phyloP scores from a whole-genome alignment of 2,113 vertebrate species.

The Malaclemys terrapin region DNA sequence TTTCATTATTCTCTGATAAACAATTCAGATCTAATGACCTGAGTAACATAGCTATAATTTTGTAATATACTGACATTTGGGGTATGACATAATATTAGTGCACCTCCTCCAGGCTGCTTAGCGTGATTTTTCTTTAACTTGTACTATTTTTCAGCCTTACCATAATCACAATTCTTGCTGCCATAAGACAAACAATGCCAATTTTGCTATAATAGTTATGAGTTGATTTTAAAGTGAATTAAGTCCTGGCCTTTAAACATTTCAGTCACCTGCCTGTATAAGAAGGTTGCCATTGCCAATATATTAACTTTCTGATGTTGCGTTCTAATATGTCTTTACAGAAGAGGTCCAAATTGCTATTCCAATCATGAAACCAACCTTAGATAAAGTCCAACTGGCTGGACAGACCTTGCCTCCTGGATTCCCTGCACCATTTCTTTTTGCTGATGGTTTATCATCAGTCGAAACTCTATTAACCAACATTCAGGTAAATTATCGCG shows the following conservation, averaged over 20 bases:
- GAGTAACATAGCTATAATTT: constrained; percentile 28
- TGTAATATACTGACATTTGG: constrained; percentile 17
- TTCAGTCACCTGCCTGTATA: accelerated
- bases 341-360: constrained; percentile 89
- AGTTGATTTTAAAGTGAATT: constrained; percentile 31
- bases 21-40: constrained; percentile 45
- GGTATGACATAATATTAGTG: not conserved
- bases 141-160: constrained; percentile 7
- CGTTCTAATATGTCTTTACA: constrained; percentile 76
- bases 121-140: not conserved
- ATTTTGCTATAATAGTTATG: not conserved
- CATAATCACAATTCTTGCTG: not conserved
- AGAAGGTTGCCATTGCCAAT: not conserved
- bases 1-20: not conserved
- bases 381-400: constrained; percentile 88
- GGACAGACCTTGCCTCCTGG: constrained; percentile 88
- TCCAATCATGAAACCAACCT: constrained; percentile 87
- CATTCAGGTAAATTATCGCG: constrained; percentile 89
- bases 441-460: constrained; percentile 93
- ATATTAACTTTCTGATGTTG: constrained; percentile 47
- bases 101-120: not conserved
- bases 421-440: constrained; percentile 92
- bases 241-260: constrained; percentile 10
- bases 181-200: not conserved
- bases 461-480: constrained; percentile 97